Evolutionary conservation across 53 echinoderm and acorn worm species (phyloP).

Genomic region (Patiria pectinifera): DNA sequence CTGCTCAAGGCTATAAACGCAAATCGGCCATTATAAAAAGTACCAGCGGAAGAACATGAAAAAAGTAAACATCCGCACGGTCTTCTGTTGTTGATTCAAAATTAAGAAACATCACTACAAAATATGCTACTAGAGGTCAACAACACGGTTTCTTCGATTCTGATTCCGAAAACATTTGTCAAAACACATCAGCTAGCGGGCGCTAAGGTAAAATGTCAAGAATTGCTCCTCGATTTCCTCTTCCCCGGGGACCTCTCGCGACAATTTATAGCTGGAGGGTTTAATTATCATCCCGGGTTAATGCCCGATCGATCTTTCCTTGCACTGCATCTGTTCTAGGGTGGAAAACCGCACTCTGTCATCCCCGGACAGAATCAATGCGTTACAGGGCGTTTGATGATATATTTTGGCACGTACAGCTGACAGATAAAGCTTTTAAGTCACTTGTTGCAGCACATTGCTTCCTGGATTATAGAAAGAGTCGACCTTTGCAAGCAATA

Average conservation of each 20-base stretch:
- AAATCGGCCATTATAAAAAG: neutral
- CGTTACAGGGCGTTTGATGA: neutral
- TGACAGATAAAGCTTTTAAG: neutral
- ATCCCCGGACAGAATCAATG: neutral
- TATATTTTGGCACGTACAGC: neutral
- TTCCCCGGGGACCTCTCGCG: neutral
- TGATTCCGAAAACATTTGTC: neutral
- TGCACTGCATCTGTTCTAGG: neutral
- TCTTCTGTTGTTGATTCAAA: neutral
- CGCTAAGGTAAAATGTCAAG: neutral
- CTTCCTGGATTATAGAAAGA: no score
- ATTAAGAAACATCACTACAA: neutral
- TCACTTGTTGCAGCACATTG: neutral
- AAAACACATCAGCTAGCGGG: neutral
- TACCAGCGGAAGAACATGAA: neutral
- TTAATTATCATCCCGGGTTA: neutral
- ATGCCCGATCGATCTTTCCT: conserved; percentile 14
- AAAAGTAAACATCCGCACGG: neutral
- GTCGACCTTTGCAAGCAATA: no score
- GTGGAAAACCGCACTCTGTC: neutral
- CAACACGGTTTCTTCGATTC: neutral
- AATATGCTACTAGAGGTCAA: neutral
- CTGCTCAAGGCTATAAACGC: neutral
- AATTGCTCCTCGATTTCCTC: neutral
- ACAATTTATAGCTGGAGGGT: neutral